Base-by-base conservation (phyloP, 1,140 invertebrate genomes). In the Ceratina australensis region DNA sequence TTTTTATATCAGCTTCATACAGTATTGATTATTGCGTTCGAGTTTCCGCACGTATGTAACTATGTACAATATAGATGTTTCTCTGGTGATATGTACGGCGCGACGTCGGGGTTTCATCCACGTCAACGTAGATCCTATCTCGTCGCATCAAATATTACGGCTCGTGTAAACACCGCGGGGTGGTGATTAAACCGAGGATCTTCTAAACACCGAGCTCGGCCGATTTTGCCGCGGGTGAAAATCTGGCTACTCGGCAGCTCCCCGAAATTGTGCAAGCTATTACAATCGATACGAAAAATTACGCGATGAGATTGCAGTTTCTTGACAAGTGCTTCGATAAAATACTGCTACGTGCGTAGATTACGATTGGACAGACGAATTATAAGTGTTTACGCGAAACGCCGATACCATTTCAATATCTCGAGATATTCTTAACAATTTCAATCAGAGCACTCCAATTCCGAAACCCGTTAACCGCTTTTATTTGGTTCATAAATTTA, bases 171-270 rank as follows among this genome's bases (percentile, higher is more conserved):
- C 74, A 77, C 57, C 56, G 57, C 49, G 71, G 66, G 59, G 50
- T 56, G 75, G 75, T 78, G 72, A 78, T 72, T 78, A 77, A 77
- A 77, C 67, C 59, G 47, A 28, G 56, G 33, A 16, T 59, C 75
- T 77, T 77, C 56, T 61, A 77, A 72, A 71, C 66, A 57, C 28
- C 42, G 28, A 28, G 24, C 63, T 22, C 33, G 33, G 13, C 28
- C 5, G 63, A 18, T 49, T 26, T 28, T 33, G 63, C 33, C 22
- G 52, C 49, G 8, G 63, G 33, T 67, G 47, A 73, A 73, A 61
- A 73, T 10, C 1, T 18, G n/a, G 4, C 16, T 50, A 52, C 33
- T 5, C 52, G 16, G 20, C 20, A 12, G 1, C 26, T 54, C 54
- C 42, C 13, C 59, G 7, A 64, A 64, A 64, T 64, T 42, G 8